Percentiles rank a stretch among this genome's conserved stretches.
phyloP scores from a whole-genome alignment of 2,113 vertebrate genomes.

The Leptobrachium ailaonicum region DNA sequence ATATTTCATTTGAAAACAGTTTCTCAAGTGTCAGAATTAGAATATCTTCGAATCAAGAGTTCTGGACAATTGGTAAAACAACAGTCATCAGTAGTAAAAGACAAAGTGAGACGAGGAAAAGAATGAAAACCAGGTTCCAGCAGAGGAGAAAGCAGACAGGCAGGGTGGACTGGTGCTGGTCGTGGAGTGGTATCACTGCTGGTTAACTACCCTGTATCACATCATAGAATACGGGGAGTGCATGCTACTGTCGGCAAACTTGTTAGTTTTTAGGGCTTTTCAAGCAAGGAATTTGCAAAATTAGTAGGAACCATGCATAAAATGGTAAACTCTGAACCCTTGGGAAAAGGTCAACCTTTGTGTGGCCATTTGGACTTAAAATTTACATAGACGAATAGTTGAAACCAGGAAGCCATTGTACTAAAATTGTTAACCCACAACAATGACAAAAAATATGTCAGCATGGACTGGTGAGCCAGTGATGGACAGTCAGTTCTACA shows the following conservation, averaged over 20 bases:
- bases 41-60: too few relatives aligned
- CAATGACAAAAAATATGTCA: too few relatives aligned
- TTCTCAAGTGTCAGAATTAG: too few relatives aligned
- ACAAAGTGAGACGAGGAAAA: constrained; percentile 2
- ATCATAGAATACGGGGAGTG: constrained; percentile 6
- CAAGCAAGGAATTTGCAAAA: constrained; percentile 23
- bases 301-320: constrained; percentile 37
- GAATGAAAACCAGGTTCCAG: constrained; percentile 3
- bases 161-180: constrained; percentile 41
- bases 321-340: too few relatives aligned
- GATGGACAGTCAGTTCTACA: too few relatives aligned
- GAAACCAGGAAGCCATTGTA: too few relatives aligned
- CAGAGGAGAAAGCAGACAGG: constrained; percentile 27
- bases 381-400: too few relatives aligned
- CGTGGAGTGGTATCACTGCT: constrained; percentile 31
- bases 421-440: too few relatives aligned
- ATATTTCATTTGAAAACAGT: too few relatives aligned
- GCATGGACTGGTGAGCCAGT: too few relatives aligned
- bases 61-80: neutral
- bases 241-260: constrained; percentile 19
- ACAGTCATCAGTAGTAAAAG: constrained; percentile 5
- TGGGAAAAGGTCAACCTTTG: too few relatives aligned
- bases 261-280: constrained; percentile 22
- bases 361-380: too few relatives aligned
- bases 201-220: neutral